Base-by-base conservation (phyloP, 2,888 invertebrate genomes). In the Platycnemis pennipes region DNA sequence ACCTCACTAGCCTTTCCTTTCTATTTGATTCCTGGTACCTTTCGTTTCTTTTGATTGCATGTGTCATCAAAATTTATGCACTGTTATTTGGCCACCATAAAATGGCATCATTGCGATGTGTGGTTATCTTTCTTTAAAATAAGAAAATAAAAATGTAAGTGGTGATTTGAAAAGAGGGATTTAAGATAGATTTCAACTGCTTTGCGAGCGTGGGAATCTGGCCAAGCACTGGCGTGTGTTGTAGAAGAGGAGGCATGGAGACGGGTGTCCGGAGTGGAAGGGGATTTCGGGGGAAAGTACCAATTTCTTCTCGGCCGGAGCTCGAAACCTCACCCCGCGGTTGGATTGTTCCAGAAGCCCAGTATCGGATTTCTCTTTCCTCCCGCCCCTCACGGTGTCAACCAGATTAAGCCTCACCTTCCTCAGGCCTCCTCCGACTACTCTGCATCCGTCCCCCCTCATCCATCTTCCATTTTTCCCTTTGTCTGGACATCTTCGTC, bases 391-490 rank as follows among this genome's bases (percentile, higher is more conserved):
- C 77, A 13, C 11, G 1, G 31, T 0, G 1, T 16, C 37, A 13
- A 77, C 77, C 77, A 77, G 77, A 77, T 77, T 77, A 77, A 77
- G 37, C 16, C 37, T 16, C 77, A 3, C 37, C 49, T 13, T 37
- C 77, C 77, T 26, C 63, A 5, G 7, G 31, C n/a, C 63, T 63
- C 63, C 63, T 63, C 77, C 31, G 13, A 11, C 0, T 2, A 31
- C 77, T 0, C 37, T 1, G 13, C 26, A 77, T 77, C 77, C 37
- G 11, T 77, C 11, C 77, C 37, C 26, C 5, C 77, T 77, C 77
- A 77, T 77, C 77, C 77, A 77, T 77, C 77, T 77, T 77, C 77
- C 77, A 77, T 77, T 77, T 77, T 77, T 77, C 31, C 77, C 77
- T 77, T 77, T 77, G 77, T 77, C 77, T 37, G 37, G 37, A 37